These are phyloP conservation scores for Limnephilus rhombicus DNA, from an alignment of 2,888 invertebrate species.

Conservation along the genomic window DNA sequence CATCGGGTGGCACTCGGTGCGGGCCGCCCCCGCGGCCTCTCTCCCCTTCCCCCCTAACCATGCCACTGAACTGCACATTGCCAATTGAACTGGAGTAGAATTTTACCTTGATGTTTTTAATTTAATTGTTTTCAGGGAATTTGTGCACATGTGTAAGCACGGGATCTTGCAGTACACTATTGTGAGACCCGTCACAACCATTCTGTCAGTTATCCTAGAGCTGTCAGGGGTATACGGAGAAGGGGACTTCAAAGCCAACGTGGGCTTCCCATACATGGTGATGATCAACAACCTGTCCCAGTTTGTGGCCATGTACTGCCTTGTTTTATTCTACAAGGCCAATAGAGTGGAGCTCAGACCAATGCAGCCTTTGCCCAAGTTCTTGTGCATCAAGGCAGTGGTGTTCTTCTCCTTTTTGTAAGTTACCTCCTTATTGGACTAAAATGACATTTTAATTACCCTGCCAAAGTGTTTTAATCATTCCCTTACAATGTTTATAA, in stretches of 20 bases:
- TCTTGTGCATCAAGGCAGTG: constrained; percentile 97
- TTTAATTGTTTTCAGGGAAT: constrained; percentile 80
- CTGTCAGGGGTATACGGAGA: constrained; percentile 92
- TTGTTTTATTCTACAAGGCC: constrained; percentile 95
- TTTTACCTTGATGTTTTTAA: not conserved
- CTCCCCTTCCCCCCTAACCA: too few relatives aligned
- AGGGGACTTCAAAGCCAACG: constrained; percentile 90
- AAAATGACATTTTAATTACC: not conserved
- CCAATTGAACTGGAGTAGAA: too few relatives aligned
- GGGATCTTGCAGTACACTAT: constrained; percentile 97
- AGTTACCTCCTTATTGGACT: constrained; percentile 73
- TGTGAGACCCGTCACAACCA: constrained; percentile 92
- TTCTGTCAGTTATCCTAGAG: constrained; percentile 93
- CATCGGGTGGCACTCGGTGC: too few relatives aligned
- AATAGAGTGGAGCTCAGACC: constrained; percentile 91
- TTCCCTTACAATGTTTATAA: too few relatives aligned
- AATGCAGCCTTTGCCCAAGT: constrained; percentile 96
- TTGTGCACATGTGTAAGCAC: constrained; percentile 97
- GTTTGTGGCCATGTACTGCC: constrained; percentile 96
- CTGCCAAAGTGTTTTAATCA: too few relatives aligned
- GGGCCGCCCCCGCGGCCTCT: too few relatives aligned
- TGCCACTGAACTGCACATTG: too few relatives aligned
- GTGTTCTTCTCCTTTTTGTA: constrained; percentile 99
- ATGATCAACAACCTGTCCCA: constrained; percentile 95
- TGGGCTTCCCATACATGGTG: constrained; percentile 94